Evolutionary conservation across 2,888 invertebrate genomes (phyloP), one percentile per base, ranked within the genome.

Genomic region (Empis livida): DNA sequence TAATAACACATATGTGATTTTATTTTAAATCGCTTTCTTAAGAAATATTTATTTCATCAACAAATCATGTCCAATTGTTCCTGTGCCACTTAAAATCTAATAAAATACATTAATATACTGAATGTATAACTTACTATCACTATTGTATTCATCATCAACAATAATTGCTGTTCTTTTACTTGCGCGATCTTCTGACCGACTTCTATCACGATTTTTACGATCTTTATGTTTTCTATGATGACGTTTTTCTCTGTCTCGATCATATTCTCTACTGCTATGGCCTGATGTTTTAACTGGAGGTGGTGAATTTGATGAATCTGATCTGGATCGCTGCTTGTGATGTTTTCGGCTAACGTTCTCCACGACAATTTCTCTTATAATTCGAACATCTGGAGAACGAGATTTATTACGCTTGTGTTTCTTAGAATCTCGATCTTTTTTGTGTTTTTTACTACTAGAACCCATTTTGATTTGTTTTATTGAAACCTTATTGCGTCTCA

Each of bases 361-460:
- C 17, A 31, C 37, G 14, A 23, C 5, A 42, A 42, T 44, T 39
- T 10, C 44, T 10, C 37, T 42, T 15, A 38, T 31, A 31, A 40
- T 61, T 6, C 50, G 49, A 23, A 49, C 41, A 14, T 56, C 56
- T 1, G 53, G 50, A 1, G 55, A 51, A 20, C 53, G 51, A 10
- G 53, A 56, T 13, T 58, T n/a, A n/a, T n/a, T 59, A 49, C 62
- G 61, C 43, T 62, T 64, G 46, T 61, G 61, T 43, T 67, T 68
- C 30, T 63, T 65, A 10, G 53, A 52, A 42, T 54, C 55, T 16
- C 52, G 51, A 46, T 70, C 69, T 47, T 64, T 65, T 47, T 68
- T 68, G 48, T 68, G 66, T 47, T 69, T 70, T 54, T 68, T 69
- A 3, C 61, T 60, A n/a, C 60, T 59, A 3, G 68, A 67, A 31